Base-by-base conservation (phyloP, 2,797 vertebrate species). In the Megalops cyprinoides region DNA sequence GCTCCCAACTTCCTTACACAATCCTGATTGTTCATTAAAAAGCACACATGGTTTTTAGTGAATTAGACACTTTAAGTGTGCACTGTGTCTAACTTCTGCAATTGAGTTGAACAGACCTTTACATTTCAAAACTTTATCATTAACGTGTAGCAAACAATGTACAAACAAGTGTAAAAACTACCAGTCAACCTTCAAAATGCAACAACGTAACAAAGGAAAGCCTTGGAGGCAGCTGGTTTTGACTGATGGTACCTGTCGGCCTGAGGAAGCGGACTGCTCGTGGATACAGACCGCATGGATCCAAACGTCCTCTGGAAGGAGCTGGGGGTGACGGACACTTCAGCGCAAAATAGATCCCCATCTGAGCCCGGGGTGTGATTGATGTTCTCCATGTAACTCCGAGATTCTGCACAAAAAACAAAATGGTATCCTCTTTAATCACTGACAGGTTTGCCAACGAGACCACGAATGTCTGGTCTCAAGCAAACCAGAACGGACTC, bases 221-320 rank as follows among this genome's bases (percentile, higher is more conserved):
- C 46, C 10, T 48, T 48, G 4, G 46, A 48, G 46, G 46, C 4
- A 48, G 31, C 9, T 62, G 58, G 25, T 7, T 9, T 31, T n/a
- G 9, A 15, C n/a, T 28, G 28, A 14, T 28, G n/a, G 28, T 93
- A 98, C 97, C 97, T 95, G 82, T 97, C 94, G 85, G 89, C 89
- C 60, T 87, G 90, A 69, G 90, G 89, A 58, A 92, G 76, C 3
- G 88, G 87, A 83, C 92, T 91, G 42, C 87, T 89, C 62, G 82
- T 87, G 31, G 94, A 88, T 62, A 90, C 56, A 6, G 94, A 87
- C 81, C 93, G 94, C 0, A 92, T 79, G 42, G 93, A 85, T 0
- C 84, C 78, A 51, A 96, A 92, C 0, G 87, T 85, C 84, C 76
- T 89, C 82, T 95, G 95, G 85, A 94, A 94, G 82, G 88, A 87